Base-by-base conservation (phyloP, 2,113 vertebrate species). In the Clarias magur region DNA sequence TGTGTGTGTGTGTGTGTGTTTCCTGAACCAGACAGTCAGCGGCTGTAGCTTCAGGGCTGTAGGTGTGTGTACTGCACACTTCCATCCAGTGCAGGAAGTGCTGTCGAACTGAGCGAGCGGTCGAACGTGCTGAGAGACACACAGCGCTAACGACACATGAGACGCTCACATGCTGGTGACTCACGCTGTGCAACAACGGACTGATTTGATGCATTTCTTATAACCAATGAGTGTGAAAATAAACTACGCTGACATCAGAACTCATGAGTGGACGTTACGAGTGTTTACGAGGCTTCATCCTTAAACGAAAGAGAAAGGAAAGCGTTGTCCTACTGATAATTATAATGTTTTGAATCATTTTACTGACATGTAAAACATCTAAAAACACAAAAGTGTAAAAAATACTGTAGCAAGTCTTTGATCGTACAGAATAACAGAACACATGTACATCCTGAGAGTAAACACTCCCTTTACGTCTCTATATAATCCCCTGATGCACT, bases 1-100 rank as follows among this genome's bases (percentile, higher is more conserved):
- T 38, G 67, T 72, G 83, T 84, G 67, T 84, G 83, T 84, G 62
- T 84, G 83, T 84, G 62, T 85, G 62, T 62, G 70, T 73, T 73
- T 48, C 70, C 56, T 80, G 78, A 60, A 56, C 9, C 10, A 17
- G 16, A 60, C 54, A 80, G 78, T 42, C 19, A 38, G 8, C 19
- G 70, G 2, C 19, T 72, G 9, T 38, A 72, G 70, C 34, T 72
- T 42, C 17, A 72, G 70, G 70, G 27, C 78, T 59, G 56, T 11
- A 57, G 54, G 60, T 42, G 21, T 81, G n/a, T 63, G 59, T 63
- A 12, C 68, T 19, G 7, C 27, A 68, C 65, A 30, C 65, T 17
- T 68, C 27, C 65, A 15, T 3, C 48, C 8, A 11, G n/a, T 57
- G 27, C 48, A 78, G 42, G 75, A 78, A 78, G 75, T 78, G 25